Conservation (phyloP, 2,113 vertebrate species). For the Syrmaticus mikado region DNA sequence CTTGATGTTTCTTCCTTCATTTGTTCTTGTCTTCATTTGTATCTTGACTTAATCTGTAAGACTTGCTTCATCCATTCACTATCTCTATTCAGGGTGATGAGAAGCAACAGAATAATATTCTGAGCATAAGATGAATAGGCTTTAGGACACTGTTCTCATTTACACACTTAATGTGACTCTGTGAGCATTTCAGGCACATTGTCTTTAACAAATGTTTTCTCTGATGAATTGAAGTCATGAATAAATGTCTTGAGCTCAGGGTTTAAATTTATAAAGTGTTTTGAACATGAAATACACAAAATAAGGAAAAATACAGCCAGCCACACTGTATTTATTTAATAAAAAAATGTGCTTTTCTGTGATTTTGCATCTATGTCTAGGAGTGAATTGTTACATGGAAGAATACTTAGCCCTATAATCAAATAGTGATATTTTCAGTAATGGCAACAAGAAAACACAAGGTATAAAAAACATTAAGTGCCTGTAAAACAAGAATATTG, state of each 20-base stretch:
- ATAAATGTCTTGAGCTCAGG: not conserved
- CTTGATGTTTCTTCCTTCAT: not conserved
- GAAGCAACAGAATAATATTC: not conserved
- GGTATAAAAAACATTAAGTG: not conserved
- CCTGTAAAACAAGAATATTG: not conserved
- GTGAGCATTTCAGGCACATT: not conserved
- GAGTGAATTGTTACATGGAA: not conserved
- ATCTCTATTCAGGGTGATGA: rapidly evolving
- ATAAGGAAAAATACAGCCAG: not conserved
- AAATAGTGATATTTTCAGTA: not conserved
- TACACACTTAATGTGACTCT: not conserved
- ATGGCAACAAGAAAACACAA: not conserved
- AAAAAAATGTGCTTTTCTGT: not conserved
- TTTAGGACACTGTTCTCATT: not conserved
- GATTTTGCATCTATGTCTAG: constrained; percentile 14
- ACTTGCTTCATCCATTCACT: not conserved
- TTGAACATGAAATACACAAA: not conserved
- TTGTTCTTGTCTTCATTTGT: not conserved
- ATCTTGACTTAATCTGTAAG: not conserved
- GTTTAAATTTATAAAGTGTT: not conserved
- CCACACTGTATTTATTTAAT: not conserved
- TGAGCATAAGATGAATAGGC: not conserved
- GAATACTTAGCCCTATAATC: not conserved
- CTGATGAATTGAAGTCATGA: not conserved
- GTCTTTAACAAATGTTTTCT: not conserved